These are phyloP conservation scores for Ariopsis seemanni DNA, from an alignment of 2,113 vertebrate species.

Conservation along the genomic window DNA sequence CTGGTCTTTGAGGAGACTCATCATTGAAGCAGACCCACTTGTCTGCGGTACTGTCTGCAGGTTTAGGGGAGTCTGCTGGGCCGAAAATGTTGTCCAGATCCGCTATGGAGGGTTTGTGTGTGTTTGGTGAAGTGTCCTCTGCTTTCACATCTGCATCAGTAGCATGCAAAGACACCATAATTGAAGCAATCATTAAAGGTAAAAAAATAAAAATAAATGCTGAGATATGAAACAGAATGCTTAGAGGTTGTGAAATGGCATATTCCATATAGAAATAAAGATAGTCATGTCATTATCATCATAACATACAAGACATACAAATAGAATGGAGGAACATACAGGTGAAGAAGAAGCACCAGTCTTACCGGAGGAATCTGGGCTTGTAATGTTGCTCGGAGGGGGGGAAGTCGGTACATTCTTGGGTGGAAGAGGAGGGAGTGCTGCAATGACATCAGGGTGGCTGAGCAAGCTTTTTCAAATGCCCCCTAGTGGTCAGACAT, in stretches of 20 bases:
- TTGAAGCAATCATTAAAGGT: background rate
- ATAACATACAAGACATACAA: constrained; percentile 24
- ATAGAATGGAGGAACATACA: constrained; percentile 6
- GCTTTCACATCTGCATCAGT: constrained; percentile 59
- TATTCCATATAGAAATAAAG: background rate
- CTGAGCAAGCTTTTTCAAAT: constrained; percentile 41
- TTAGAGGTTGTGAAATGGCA: background rate
- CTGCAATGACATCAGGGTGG: constrained; percentile 70
- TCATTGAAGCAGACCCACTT: constrained; percentile 92
- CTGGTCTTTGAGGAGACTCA: constrained; percentile 71
- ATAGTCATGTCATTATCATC: background rate
- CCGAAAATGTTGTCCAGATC: constrained; percentile 98
- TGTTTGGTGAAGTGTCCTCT: constrained; percentile 56
- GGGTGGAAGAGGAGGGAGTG: constrained; percentile 91
- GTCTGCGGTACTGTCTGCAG: constrained; percentile 70
- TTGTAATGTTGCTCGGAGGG: constrained; percentile 75
- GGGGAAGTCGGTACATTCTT: constrained; percentile 88
- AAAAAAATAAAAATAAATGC: background rate
- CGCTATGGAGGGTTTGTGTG: constrained; percentile 82
- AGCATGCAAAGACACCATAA: constrained; percentile 20
- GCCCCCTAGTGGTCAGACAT: constrained; percentile 5
- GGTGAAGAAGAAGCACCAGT: constrained; percentile 16
- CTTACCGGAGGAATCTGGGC: constrained; percentile 78
- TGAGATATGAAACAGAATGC: background rate
- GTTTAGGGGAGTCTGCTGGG: constrained; percentile 76